phyloP scores from a whole-genome alignment of 2,888 invertebrate genomes.

The Pasiphila rectangulata region DNA sequence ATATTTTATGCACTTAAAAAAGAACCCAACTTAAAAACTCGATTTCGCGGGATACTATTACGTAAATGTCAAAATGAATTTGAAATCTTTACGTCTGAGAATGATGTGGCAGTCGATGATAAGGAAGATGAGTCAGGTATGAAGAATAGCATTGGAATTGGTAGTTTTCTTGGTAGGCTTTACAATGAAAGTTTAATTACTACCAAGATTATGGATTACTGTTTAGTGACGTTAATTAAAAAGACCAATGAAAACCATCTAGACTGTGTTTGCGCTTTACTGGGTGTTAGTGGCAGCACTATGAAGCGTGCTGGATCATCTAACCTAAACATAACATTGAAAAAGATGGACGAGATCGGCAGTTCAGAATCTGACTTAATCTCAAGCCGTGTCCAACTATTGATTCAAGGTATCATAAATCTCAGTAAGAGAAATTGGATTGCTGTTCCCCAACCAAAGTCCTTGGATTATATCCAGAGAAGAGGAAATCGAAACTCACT shows the following conservation, averaged over 20 bases:
- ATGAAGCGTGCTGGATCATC: constrained; percentile 76
- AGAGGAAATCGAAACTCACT: constrained; percentile 92
- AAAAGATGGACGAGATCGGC: constrained; percentile 86
- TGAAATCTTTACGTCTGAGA: constrained; percentile 89
- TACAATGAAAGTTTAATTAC: constrained; percentile 94
- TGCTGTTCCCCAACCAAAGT: constrained; percentile 93
- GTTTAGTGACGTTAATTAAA: constrained; percentile 87
- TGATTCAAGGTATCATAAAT: constrained; percentile 95
- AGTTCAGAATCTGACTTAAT: constrained; percentile 83
- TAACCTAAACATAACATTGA: constrained; percentile 80
- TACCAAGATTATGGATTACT: constrained; percentile 91
- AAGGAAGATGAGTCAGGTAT: constrained; percentile 83
- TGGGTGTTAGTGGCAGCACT: constrained; percentile 94
- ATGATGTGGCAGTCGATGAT: constrained; percentile 76
- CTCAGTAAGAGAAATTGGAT: constrained; percentile 91
- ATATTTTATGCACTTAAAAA: background rate
- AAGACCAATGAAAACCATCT: constrained; percentile 92
- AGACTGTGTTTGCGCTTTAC: constrained; percentile 94
- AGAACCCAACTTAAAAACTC: no score
- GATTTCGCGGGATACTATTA: constrained; percentile 84
- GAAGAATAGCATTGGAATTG: constrained; percentile 93
- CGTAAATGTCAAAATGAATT: constrained; percentile 93
- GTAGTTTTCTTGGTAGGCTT: constrained; percentile 91
- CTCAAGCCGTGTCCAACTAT: constrained; percentile 84
- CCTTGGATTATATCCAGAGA: constrained; percentile 95